Conservation (phyloP, 2,113 vertebrate genomes). For the Cyanoramphus novaezelandiae region DNA sequence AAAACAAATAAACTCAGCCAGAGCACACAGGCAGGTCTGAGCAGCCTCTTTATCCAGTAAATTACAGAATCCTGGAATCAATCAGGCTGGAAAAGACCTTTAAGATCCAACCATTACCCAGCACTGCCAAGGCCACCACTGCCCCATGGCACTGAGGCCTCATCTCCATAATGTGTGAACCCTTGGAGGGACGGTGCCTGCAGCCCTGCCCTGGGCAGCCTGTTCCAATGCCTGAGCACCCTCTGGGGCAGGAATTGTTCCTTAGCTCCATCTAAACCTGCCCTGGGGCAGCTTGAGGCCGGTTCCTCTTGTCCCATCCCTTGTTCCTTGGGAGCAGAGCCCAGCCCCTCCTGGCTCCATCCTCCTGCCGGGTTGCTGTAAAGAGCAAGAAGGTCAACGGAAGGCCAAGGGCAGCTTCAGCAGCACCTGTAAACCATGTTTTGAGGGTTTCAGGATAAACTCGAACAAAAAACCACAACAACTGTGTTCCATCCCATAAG, state of each 20-base stretch:
- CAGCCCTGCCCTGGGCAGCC: background rate
- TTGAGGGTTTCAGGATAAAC: background rate
- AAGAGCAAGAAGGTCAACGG: background rate
- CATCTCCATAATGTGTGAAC: background rate
- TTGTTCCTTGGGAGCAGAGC: background rate
- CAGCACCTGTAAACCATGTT: background rate
- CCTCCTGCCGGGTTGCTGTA: background rate
- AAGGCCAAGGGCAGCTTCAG: background rate
- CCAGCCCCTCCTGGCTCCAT: too few species aligned
- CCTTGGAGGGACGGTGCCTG: background rate
- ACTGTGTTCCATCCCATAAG: background rate
- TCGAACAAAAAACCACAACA: background rate
- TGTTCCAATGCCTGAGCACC: too few species aligned
- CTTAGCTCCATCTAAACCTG: background rate
- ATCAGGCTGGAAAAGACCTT: background rate
- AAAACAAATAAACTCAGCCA: slow-evolving; percentile 15
- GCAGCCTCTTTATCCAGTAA: background rate
- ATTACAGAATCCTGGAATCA: background rate
- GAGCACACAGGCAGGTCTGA: background rate
- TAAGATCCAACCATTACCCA: background rate
- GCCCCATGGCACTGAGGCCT: background rate
- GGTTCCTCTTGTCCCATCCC: background rate
- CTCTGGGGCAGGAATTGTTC: background rate
- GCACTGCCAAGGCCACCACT: background rate
- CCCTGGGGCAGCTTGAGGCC: background rate